These are phyloP conservation scores for Hirtodrosophila trivittata DNA, from an alignment of 2,888 invertebrate species.

Conservation along the genomic window DNA sequence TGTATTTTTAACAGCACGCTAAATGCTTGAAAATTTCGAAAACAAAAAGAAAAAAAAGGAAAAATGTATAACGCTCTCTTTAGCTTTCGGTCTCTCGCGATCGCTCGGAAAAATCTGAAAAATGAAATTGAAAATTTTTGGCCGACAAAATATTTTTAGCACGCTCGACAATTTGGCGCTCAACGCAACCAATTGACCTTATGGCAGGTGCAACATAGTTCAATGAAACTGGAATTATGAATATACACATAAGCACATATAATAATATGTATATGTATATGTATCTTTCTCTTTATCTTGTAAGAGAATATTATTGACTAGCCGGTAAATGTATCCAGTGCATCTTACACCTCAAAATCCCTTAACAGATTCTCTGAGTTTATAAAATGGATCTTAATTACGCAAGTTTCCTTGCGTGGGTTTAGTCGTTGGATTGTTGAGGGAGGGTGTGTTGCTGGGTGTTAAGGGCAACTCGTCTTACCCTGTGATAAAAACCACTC, in stretches of 20 bases:
- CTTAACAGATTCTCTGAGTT: conserved; percentile 14
- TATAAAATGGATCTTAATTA: conserved; percentile 60
- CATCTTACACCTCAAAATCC: no score
- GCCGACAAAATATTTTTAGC: conserved; percentile 76
- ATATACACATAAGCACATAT: conserved; percentile 3
- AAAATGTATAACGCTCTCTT: conserved; percentile 27
- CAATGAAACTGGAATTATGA: conserved; percentile 70
- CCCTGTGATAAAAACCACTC: conserved; percentile 84
- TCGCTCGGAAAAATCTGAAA: conserved; percentile 33
- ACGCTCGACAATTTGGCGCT: conserved; percentile 36
- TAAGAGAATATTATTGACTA: conserved; percentile 17
- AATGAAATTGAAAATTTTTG: conserved; percentile 75
- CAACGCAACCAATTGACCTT: conserved; percentile 60
- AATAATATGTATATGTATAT: conserved; percentile 5
- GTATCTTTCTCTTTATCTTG: no score
- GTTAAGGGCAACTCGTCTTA: conserved; percentile 59
- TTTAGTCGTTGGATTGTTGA: background rate
- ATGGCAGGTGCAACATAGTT: conserved; percentile 71
- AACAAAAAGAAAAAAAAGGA: conserved; percentile 27
- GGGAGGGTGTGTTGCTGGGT: conserved; percentile 15
- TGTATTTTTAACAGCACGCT: conserved; percentile 69
- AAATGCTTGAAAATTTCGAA: conserved; percentile 65
- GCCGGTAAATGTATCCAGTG: conserved; percentile 31
- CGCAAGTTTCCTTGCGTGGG: conserved; percentile 58
- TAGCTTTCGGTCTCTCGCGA: conserved; percentile 7